These are phyloP conservation scores for Herpailurus yagouaroundi DNA, from an alignment of 2,113 vertebrate genomes.

Conservation along the genomic window DNA sequence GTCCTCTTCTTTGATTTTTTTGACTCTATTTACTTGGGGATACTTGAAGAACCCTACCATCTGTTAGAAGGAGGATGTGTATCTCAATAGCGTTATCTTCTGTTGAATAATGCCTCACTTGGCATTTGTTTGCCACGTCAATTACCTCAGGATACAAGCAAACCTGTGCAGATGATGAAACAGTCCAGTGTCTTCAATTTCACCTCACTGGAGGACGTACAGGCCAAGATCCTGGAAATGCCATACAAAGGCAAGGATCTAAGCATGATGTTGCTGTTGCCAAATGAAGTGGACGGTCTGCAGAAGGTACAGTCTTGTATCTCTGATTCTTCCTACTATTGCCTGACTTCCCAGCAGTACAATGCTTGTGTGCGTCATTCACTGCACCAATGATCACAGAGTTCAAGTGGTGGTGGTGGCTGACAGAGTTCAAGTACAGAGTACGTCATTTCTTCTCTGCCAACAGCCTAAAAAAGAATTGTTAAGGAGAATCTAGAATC, in stretches of 20 bases:
- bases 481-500: not conserved
- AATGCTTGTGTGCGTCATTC: not conserved
- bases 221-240: slow-evolving; percentile 84
- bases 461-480: not conserved
- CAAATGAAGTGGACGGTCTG: slow-evolving; percentile 71
- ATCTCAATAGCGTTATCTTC: not conserved
- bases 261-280: slow-evolving; percentile 88
- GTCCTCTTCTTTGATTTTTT: not conserved
- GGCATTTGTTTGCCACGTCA: not conserved
- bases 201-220: slow-evolving; percentile 72
- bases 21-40: not conserved
- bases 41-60: not conserved
- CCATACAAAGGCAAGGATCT: slow-evolving; percentile 83
- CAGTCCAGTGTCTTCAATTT: slow-evolving; percentile 73
- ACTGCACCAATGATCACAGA: not conserved
- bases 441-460: not conserved
- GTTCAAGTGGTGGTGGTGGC: not conserved
- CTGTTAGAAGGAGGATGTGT: not conserved
- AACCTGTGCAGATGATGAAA: slow-evolving; percentile 85
- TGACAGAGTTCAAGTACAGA: not conserved
- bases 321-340: no score
- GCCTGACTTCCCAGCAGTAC: accelerated
- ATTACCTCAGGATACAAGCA: slow-evolving; percentile 80
- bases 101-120: not conserved
- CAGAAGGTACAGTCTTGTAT: slow-evolving; percentile 35